Conservation (phyloP, 2,888 invertebrate species). For the Rhingia rostrata region DNA sequence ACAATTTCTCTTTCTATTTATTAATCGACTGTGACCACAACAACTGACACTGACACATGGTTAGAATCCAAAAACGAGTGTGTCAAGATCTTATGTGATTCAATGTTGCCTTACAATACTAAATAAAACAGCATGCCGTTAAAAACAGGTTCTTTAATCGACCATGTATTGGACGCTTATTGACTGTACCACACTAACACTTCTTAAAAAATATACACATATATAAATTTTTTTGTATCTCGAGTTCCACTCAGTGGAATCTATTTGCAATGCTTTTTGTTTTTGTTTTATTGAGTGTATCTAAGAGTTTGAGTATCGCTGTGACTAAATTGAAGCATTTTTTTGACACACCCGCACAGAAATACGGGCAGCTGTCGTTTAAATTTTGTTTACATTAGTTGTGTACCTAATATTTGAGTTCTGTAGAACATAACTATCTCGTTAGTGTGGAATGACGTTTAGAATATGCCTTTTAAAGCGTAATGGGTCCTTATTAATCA, state of each 20-base stretch:
- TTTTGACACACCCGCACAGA: no score
- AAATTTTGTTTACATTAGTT: no score
- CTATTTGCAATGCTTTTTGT: constrained; percentile 3
- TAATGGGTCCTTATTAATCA: no score
- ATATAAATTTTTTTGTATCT: background rate
- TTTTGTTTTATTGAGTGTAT: constrained; percentile 1
- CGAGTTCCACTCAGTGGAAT: constrained; percentile 35
- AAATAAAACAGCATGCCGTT: background rate
- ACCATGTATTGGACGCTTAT: constrained; percentile 3
- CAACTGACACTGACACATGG: constrained; percentile 24
- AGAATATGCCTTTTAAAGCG: no score
- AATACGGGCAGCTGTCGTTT: no score
- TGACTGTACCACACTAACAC: constrained; percentile 18
- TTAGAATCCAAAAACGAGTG: constrained; percentile 5
- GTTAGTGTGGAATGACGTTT: no score
- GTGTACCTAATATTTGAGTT: no score
- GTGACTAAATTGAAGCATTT: no score
- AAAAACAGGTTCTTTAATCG: constrained; percentile 52
- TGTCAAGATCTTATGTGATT: constrained; percentile 26
- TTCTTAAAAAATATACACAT: constrained; percentile 4
- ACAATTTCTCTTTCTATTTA: constrained; percentile 65
- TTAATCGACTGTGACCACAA: constrained; percentile 48
- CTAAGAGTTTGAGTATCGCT: background rate
- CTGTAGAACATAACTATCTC: no score
- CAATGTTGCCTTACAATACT: constrained; percentile 17